A percentile compares a stretch with the other conserved stretches of the same genome.
These are phyloP conservation scores for Arenicola marina DNA, from an alignment of 2,888 invertebrate genomes.

Conservation along the genomic window DNA sequence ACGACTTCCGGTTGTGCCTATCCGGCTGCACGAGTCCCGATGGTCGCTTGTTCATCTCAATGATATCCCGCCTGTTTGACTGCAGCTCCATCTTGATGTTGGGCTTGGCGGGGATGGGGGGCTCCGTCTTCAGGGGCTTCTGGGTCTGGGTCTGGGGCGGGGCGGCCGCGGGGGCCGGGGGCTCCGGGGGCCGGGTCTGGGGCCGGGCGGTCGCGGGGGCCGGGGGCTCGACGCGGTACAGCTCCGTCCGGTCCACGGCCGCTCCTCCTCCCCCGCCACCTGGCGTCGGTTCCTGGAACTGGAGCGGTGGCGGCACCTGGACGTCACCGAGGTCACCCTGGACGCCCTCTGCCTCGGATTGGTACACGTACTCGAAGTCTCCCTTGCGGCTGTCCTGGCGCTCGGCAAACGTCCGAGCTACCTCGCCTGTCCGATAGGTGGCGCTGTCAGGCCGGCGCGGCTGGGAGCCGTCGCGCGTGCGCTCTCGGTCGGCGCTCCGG, in stretches of 20 bases:
- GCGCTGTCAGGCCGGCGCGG: no score
- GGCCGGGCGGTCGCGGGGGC: neutral
- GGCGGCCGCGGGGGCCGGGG: neutral
- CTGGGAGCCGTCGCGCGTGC: no score
- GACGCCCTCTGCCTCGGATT: neutral
- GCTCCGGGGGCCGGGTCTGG: neutral
- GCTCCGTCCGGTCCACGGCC: neutral
- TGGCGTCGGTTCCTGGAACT: neutral
- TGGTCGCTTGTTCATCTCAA: neutral
- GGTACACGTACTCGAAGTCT: slow-evolving; percentile 1
- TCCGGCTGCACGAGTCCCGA: neutral
- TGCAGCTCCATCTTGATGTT: neutral
- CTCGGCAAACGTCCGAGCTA: neutral
- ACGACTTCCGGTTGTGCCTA: neutral
- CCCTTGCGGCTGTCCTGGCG: neutral
- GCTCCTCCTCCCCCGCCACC: neutral
- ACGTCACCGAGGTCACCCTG: no score
- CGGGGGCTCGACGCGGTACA: neutral
- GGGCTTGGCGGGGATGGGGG: slow-evolving; percentile 1
- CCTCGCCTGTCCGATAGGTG: neutral
- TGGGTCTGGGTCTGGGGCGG: neutral
- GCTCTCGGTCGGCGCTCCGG: no score
- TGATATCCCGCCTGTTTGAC: neutral
- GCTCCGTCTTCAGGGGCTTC: neutral
- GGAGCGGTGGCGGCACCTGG: neutral